Evolutionary conservation across 2,888 invertebrate genomes (phyloP), one percentile per base, ranked within the genome.

Genomic region (Dilophus febrilis): DNA sequence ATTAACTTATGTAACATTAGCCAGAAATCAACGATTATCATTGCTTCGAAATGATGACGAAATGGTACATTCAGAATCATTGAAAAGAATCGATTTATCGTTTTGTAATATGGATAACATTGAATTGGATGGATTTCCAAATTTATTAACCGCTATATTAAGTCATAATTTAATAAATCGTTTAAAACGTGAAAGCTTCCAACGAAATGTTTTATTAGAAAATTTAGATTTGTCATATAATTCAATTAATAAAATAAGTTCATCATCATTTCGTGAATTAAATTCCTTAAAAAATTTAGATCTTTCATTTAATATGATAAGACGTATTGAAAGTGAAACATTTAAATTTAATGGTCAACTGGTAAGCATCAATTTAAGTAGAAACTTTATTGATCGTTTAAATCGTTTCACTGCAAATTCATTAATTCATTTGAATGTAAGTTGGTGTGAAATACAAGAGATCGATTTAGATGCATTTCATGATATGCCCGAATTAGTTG

Each of bases 231-330:
- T 83, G 30, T 76, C 79, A 1, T 65, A 67, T 33, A 83, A 83
- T 56, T 69, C 71, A 14, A 68, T 83, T 32, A 70, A 68, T 10
- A 63, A 61, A 1, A 52, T 83, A 18, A 71, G 71, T 46, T 56
- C 59, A 40, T 69, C 71, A 45, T 71, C 76, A 1, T 82, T 83
- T 53, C 59, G 60, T 35, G 69, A 68, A 11, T 52, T 82, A 3
- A 59, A 58, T 44, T 61, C 67, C 45, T 53, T 83, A 5, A 69
- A 70, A 48, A 56, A 64, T 44, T 58, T 83, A 37, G 78, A 83
- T 56, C 57, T 83, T 45, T 81, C 83, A 1, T 71, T 68, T 56
- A 83, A 83, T 55, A 72, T 72, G 55, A 67, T 83, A 40, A 67
- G 68, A 0, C 52, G 56, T 6, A 53, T 83, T 45, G 70, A 73